A percentile compares a stretch with the other conserved stretches of the same genome.
phyloP scores from a whole-genome alignment of 2,113 vertebrate species.

The Shinisaurus crocodilurus region DNA sequence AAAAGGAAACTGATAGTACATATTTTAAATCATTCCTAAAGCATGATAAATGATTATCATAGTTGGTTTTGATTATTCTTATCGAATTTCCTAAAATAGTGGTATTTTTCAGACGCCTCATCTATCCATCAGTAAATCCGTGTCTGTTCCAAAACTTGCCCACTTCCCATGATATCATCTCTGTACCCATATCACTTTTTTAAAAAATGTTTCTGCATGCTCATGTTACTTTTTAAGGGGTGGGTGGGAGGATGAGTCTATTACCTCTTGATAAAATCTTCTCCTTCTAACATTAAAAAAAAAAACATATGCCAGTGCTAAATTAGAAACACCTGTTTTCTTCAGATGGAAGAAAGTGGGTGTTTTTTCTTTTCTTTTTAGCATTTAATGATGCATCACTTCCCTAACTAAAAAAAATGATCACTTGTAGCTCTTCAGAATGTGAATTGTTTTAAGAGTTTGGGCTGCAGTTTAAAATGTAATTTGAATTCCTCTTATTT shows the following conservation, averaged over 20 bases:
- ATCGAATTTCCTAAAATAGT: not conserved
- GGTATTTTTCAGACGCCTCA: not conserved
- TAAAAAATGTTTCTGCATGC: not conserved
- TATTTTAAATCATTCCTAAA: not conserved
- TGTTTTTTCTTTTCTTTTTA: not conserved
- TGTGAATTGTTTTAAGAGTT: not conserved
- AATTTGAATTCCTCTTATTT: not conserved
- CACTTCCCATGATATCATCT: not conserved
- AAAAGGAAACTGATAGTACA: not conserved
- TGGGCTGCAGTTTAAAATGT: not conserved
- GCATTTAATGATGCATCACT: not conserved
- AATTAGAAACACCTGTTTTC: conserved; percentile 13
- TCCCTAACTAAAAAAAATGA: conserved; percentile 7
- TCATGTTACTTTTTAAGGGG: not conserved
- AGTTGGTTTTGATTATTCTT: not conserved
- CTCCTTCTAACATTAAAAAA: no score
- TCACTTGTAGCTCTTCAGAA: not conserved
- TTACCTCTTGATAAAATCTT: not conserved
- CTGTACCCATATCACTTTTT: not conserved
- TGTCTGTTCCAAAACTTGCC: not conserved
- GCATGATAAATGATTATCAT: not conserved
- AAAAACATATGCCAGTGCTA: conserved; percentile 2
- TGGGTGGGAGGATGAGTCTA: not conserved
- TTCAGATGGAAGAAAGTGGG: not conserved
- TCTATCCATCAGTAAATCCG: not conserved